Percentiles rank a stretch among this genome's conserved stretches.
Evolutionary conservation across 2,113 vertebrate species (phyloP).

Genomic region (Pithys albifrons): DNA sequence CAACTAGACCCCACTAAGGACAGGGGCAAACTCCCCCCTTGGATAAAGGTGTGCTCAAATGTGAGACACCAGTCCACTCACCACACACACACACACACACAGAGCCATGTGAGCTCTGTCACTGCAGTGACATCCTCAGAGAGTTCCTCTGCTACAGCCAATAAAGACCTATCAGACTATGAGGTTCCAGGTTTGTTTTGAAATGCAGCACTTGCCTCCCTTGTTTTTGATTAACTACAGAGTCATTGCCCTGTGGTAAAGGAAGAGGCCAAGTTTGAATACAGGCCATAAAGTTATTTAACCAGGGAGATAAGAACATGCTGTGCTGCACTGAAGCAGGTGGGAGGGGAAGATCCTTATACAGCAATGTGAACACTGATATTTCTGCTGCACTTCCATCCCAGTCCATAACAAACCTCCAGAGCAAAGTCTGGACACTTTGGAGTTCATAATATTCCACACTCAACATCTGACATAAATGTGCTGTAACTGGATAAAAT

Average conservation of each 20-base stretch:
- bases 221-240: neutral
- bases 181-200: neutral
- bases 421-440: neutral
- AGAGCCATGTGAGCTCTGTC: neutral
- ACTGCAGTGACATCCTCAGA: accelerated
- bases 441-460: neutral
- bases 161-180: neutral
- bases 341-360: neutral
- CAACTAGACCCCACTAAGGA: accelerated
- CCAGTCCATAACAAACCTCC: neutral
- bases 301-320: neutral
- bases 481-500: neutral
- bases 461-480: neutral
- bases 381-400: neutral
- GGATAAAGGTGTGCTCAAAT: neutral
- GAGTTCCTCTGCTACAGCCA: neutral
- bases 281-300: neutral
- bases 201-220: neutral
- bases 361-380: neutral
- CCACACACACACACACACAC: accelerated
- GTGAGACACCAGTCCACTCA: neutral
- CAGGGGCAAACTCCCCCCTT: neutral
- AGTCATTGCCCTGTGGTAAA: neutral
- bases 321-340: neutral
- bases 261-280: neutral